phyloP scores from a whole-genome alignment of 2,113 vertebrate genomes.

The Hypocryptadius cinnamomeus region DNA sequence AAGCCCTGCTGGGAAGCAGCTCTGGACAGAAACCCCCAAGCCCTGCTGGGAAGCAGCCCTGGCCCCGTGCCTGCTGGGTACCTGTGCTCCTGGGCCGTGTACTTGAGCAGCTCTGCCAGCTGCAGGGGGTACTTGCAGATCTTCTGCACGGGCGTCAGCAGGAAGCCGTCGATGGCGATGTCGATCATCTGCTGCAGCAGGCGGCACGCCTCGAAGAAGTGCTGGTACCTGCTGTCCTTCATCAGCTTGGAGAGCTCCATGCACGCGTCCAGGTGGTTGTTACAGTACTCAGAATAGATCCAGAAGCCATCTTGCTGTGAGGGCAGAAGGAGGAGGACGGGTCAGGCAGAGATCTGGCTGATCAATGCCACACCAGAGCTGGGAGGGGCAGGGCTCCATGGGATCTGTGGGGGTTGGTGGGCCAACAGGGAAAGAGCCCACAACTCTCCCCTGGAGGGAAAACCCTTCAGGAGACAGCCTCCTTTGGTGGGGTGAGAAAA shows the following conservation, averaged over 20 bases:
- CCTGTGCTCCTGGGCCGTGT: constrained; percentile 98
- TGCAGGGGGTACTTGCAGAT: constrained; percentile 99
- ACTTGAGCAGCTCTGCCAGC: constrained; percentile 95
- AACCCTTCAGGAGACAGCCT: neutral
- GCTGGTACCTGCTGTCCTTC: constrained; percentile 96
- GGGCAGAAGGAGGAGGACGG: neutral
- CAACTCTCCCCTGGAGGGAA: neutral
- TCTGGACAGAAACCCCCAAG: neutral
- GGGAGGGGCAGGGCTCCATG: neutral
- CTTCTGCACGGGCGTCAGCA: constrained; percentile 97
- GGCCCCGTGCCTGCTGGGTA: neutral
- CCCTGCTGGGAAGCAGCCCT: neutral
- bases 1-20: rapidly evolving
- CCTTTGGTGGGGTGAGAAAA: neutral
- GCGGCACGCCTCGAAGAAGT: constrained; percentile 97
- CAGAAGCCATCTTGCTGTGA: constrained; percentile 97
- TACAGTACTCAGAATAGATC: constrained; percentile 99
- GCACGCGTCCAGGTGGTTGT: constrained; percentile 96
- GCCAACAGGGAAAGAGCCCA: neutral
- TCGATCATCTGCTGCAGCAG: constrained; percentile 99
- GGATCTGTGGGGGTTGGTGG: neutral
- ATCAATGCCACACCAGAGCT: rapidly evolving
- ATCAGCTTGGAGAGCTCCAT: constrained; percentile 98
- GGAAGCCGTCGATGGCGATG: constrained; percentile 97
- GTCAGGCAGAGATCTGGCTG: neutral